A percentile compares a stretch with the other conserved stretches of the same genome.
phyloP scores from a whole-genome alignment of 2,888 invertebrate species.

The Julus scanicus region DNA sequence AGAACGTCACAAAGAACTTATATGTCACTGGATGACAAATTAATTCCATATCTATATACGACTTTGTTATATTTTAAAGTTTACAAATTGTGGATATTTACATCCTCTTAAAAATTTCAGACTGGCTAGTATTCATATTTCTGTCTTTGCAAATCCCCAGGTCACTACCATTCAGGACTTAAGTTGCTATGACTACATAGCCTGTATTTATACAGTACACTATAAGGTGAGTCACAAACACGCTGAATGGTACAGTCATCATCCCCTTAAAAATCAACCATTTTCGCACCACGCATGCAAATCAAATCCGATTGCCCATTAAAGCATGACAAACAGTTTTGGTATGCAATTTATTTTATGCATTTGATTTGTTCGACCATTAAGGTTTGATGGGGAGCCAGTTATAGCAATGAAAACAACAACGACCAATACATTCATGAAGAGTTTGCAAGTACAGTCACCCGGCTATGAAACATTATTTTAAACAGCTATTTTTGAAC shows the following conservation, averaged over 20 bases:
- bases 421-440: not conserved
- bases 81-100: no score
- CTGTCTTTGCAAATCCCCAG: not conserved
- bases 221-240: constrained; percentile 27
- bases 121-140: no score
- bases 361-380: constrained; percentile 13
- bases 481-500: not conserved
- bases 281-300: constrained; percentile 12
- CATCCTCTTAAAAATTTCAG: no score
- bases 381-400: not conserved
- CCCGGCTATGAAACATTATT: not conserved
- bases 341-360: constrained; percentile 19
- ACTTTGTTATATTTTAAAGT: no score
- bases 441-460: not conserved
- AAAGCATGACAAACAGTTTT: constrained; percentile 43
- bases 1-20: no score
- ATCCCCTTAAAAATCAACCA: constrained; percentile 4
- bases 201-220: not conserved
- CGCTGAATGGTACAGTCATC: constrained; percentile 14
- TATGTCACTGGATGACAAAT: no score
- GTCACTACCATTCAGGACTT: not conserved
- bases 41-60: no score
- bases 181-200: constrained; percentile 14
- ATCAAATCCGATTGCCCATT: not conserved
- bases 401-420: not conserved